Conservation (phyloP, 2,888 invertebrate species). For the Sussaba pulchella region DNA sequence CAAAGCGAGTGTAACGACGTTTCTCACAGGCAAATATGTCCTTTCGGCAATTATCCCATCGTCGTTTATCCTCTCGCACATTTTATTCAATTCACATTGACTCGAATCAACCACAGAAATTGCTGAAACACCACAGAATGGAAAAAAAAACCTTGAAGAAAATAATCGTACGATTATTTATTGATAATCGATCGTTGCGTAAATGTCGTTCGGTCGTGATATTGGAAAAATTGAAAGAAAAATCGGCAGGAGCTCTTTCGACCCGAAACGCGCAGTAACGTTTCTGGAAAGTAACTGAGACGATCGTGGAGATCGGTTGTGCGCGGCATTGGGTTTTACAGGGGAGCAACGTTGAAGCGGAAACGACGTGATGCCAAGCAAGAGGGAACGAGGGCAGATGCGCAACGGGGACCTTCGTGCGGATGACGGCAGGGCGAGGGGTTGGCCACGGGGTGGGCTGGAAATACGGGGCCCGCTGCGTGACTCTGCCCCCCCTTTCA, state of each 20-base stretch:
- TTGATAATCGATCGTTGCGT: not conserved
- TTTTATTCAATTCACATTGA: conserved; percentile 30
- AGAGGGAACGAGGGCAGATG: conserved; percentile 65
- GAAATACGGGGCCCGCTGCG: conserved; percentile 79
- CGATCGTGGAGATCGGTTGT: too few relatives aligned
- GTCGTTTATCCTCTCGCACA: conserved; percentile 56
- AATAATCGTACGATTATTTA: not conserved
- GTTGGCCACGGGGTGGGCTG: conserved; percentile 78
- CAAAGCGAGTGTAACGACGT: conserved; percentile 74
- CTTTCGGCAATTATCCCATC: conserved; percentile 7
- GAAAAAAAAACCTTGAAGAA: not conserved
- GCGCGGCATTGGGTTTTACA: too few relatives aligned
- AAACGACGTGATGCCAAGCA: conserved; percentile 38
- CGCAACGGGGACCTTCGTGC: conserved; percentile 53
- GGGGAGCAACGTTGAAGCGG: too few relatives aligned
- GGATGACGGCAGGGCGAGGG: conserved; percentile 78
- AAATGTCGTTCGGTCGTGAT: conserved; percentile 1
- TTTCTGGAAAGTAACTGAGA: conserved; percentile 47
- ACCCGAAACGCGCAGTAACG: conserved; percentile 45
- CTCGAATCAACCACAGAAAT: not conserved
- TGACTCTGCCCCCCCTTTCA: conserved; percentile 47
- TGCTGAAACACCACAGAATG: not conserved
- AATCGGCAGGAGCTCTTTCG: conserved; percentile 31
- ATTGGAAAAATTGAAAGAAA: too few relatives aligned
- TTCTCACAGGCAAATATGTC: conserved; percentile 64